Evolutionary conservation across 2,888 invertebrate genomes (phyloP).

Genomic region (Brachyptera risi): DNA sequence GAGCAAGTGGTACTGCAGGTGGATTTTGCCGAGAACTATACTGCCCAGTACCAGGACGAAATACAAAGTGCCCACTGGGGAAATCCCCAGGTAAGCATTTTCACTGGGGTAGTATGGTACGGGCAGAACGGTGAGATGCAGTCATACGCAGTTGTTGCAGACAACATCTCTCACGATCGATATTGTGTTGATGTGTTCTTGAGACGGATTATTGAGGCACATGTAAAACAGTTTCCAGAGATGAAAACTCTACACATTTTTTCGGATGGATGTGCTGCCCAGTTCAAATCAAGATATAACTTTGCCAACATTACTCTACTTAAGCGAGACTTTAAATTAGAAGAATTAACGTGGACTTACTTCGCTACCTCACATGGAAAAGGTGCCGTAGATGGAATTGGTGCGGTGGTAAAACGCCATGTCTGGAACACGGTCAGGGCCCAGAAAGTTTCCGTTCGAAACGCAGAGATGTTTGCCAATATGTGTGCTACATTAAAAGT

Average conservation of each 20-base stretch:
- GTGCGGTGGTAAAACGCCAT: constrained; percentile 12
- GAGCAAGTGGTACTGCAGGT: constrained; percentile 8
- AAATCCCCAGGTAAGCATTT: constrained; percentile 11
- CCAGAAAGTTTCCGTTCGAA: not conserved
- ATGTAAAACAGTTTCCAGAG: not conserved
- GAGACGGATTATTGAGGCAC: not conserved
- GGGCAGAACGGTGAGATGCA: not conserved
- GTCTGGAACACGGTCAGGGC: constrained; percentile 1
- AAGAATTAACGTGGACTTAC: not conserved
- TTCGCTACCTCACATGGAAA: constrained; percentile 12
- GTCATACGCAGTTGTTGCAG: not conserved
- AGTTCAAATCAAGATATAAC: constrained; percentile 3
- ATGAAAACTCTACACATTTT: not conserved
- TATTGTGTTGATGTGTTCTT: not conserved
- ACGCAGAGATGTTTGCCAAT: not conserved
- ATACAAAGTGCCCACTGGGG: constrained; percentile 22
- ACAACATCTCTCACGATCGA: not conserved
- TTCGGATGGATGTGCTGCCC: constrained; percentile 9
- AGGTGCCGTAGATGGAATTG: constrained; percentile 15
- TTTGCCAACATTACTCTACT: constrained; percentile 1
- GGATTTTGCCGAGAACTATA: constrained; percentile 21
- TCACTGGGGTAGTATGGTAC: constrained; percentile 18
- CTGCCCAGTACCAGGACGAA: constrained; percentile 14
- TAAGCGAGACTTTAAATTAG: not conserved
- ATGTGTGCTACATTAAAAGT: not conserved